A percentile compares a stretch with the other conserved stretches of the same genome.
These are phyloP conservation scores for Xenopus laevis DNA, from an alignment of 2,113 vertebrate species.

Conservation along the genomic window DNA sequence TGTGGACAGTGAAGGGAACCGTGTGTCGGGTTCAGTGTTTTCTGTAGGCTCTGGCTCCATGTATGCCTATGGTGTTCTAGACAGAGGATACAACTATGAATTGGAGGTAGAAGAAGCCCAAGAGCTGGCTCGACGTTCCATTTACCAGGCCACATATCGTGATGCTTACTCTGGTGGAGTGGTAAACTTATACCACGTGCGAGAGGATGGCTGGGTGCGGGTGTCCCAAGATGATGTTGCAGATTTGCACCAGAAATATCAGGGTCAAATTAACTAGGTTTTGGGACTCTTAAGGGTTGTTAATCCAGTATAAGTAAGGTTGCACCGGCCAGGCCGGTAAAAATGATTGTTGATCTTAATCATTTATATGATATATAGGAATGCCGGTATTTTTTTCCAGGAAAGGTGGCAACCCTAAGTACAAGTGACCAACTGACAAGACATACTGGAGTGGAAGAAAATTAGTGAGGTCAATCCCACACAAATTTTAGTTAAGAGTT, in stretches of 20 bases:
- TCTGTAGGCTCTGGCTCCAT: conserved; percentile 87
- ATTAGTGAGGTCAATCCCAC: too few relatives aligned
- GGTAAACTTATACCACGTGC: conserved; percentile 84
- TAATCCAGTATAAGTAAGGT: too few relatives aligned
- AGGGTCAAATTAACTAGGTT: conserved; percentile 43
- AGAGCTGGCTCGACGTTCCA: conserved; percentile 79
- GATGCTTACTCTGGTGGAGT: conserved; percentile 89
- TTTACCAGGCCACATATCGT: conserved; percentile 87
- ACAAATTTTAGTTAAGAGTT: too few relatives aligned
- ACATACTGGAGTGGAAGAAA: too few relatives aligned
- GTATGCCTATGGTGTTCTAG: conserved; percentile 88
- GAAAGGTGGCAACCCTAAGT: too few relatives aligned
- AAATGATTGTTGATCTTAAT: too few relatives aligned
- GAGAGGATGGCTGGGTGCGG: conserved; percentile 77
- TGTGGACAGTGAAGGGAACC: conserved; percentile 85
- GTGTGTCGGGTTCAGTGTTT: conserved; percentile 78
- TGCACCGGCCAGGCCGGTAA: too few relatives aligned
- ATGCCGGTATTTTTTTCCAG: too few relatives aligned
- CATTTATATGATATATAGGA: too few relatives aligned
- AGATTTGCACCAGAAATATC: conserved; percentile 72
- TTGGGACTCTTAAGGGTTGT: neutral
- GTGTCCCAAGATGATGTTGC: conserved; percentile 80
- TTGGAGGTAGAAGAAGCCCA: conserved; percentile 77
- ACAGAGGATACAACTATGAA: conserved; percentile 74
- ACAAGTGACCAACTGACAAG: too few relatives aligned